phyloP scores from a whole-genome alignment of 2,888 invertebrate species.

The Ophion costatus region DNA sequence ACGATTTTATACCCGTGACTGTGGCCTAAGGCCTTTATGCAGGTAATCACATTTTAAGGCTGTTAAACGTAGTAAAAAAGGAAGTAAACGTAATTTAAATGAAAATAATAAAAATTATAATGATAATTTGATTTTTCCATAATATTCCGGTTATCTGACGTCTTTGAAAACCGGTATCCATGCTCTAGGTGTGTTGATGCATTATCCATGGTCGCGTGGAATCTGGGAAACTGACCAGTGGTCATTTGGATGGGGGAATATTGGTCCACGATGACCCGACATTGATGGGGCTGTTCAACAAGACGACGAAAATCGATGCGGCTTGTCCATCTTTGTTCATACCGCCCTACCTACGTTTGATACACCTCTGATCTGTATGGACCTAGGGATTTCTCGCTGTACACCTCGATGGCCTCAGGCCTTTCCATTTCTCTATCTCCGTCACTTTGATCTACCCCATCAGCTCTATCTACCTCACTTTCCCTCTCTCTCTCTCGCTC shows the following conservation, averaged over 20 bases:
- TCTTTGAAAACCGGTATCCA: no score
- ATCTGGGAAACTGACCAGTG: constrained; percentile 79
- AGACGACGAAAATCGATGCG: constrained; percentile 58
- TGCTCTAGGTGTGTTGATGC: no score
- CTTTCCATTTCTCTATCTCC: constrained; percentile 30
- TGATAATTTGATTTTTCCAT: no score
- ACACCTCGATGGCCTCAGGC: constrained; percentile 54
- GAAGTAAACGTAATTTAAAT: no score
- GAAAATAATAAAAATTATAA: no score
- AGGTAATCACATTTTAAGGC: no score
- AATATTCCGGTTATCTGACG: no score
- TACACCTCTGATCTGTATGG: constrained; percentile 12
- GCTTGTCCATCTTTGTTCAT: constrained; percentile 62
- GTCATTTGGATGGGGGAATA: constrained; percentile 72
- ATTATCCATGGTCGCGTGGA: constrained; percentile 12
- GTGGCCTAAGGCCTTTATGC: no score
- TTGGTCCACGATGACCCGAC: constrained; percentile 68
- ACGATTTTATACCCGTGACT: no score
- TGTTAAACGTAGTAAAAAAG: no score
- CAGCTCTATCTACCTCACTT: background rate
- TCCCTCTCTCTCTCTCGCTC: no score
- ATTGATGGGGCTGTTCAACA: constrained; percentile 71
- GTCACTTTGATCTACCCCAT: background rate
- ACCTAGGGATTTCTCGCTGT: constrained; percentile 15
- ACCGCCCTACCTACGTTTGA: constrained; percentile 25